These are phyloP conservation scores for Steinernema scapterisci DNA, from an alignment of 2,888 invertebrate genomes.

Conservation along the genomic window DNA sequence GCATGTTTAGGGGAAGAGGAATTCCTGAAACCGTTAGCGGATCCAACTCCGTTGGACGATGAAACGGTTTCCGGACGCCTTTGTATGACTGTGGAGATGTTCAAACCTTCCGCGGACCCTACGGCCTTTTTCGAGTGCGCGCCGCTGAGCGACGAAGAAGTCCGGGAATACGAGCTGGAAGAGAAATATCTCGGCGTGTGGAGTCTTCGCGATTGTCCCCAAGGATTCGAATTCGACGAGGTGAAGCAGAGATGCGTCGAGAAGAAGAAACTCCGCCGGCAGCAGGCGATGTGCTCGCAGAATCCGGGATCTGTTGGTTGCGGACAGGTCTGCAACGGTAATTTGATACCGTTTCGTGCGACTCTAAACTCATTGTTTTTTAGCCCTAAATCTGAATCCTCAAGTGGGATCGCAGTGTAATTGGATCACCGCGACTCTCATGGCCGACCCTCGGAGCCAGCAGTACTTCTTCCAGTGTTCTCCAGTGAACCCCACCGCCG, in stretches of 20 bases:
- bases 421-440: conserved; percentile 58
- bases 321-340: background rate
- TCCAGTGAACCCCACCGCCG: conserved; percentile 49
- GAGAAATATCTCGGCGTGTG: conserved; percentile 61
- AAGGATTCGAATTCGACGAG: conserved; percentile 59
- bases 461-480: conserved; percentile 64
- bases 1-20: background rate
- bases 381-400: conserved; percentile 48
- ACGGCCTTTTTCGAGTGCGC: conserved; percentile 57
- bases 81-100: conserved; percentile 64
- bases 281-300: conserved; percentile 49
- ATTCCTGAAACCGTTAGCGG: conserved; percentile 4
- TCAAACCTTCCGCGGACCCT: conserved; percentile 50
- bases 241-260: conserved; percentile 49
- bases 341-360: background rate
- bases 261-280: conserved; percentile 52
- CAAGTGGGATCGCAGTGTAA: conserved; percentile 53
- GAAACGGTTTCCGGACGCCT: conserved; percentile 43
- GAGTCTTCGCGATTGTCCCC: conserved; percentile 58
- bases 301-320: conserved; percentile 38
- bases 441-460: conserved; percentile 48
- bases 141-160: conserved; percentile 60
- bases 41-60: conserved; percentile 1
- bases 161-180: conserved; percentile 47
- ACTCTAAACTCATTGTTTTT: conserved; percentile 2